Base-by-base conservation (phyloP, 1,140 invertebrate species). In the Caerostris darwini region DNA sequence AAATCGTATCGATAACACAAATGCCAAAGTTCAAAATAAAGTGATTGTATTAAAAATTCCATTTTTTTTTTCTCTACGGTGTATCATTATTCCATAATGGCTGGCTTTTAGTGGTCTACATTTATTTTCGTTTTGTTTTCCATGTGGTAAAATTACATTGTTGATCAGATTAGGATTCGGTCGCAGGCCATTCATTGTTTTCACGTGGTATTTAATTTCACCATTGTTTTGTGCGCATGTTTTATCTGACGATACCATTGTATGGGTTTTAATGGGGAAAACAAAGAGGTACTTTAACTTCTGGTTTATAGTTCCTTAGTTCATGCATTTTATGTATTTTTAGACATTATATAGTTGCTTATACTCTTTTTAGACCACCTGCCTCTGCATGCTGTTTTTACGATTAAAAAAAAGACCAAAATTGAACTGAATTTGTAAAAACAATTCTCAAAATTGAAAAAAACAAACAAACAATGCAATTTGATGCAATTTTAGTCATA, bases 111-210 rank as follows among this genome's bases (percentile, higher is more conserved):
- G 61, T 17, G 12, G n/a, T 67, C 61, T 67, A 67, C 14, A 67
- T 67, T 67, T n/a, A 67, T 67, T 67, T n/a, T n/a, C 61, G 14
- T n/a, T 67, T 67, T 67, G 14, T n/a, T 67, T 67, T 67, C 61
- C 61, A 17, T 67, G 61, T 4, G n/a, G 61, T 67, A 17, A 17
- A n/a, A 67, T 17, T 17, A 3, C 5, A 14, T 5, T 6, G 61
- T n/a, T 67, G 61, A 67, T 67, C 61, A 67, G 61, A 67, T 67
- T 67, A 67, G n/a, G 61, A 67, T n/a, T 67, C 14, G 61, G n/a
- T 67, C n/a, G 17, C 14, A 67, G n/a, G 61, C 61, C 14, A 67
- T 67, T 67, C 61, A 67, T 67, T 67, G 61, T 67, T 67, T n/a
- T 67, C 10, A 17, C n/a, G 4, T 67, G 61, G n/a, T 17, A 17